Conservation (phyloP, 2,888 invertebrate genomes). For the Galerucella pusilla region DNA sequence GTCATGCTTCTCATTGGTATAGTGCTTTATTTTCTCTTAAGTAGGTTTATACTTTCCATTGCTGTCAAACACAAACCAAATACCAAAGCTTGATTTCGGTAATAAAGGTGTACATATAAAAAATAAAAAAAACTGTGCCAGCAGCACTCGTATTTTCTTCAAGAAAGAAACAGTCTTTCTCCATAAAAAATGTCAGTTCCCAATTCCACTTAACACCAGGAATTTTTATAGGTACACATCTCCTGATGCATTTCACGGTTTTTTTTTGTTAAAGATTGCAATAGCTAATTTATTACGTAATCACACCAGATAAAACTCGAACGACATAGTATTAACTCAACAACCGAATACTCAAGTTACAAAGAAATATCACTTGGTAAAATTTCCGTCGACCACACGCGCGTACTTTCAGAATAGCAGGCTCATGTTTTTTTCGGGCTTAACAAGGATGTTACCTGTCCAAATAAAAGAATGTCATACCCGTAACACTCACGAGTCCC, state of each 20-base stretch:
- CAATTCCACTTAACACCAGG: slow-evolving; percentile 6
- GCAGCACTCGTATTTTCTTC: background rate
- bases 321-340: slow-evolving; percentile 28
- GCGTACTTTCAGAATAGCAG: slow-evolving; percentile 57
- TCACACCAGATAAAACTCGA: slow-evolving; percentile 23
- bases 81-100: too few relatives aligned
- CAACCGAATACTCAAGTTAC: slow-evolving; percentile 26
- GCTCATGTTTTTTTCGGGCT: slow-evolving; percentile 53
- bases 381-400: slow-evolving; percentile 55
- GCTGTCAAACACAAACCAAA: too few relatives aligned
- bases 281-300: slow-evolving; percentile 19
- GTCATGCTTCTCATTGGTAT: too few relatives aligned
- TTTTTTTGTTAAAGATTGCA: slow-evolving; percentile 17
- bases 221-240: background rate
- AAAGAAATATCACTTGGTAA: slow-evolving; percentile 33
- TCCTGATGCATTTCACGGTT: background rate
- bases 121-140: background rate
- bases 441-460: slow-evolving; percentile 59
- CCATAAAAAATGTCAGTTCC: slow-evolving; percentile 4
- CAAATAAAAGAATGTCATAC: slow-evolving; percentile 59
- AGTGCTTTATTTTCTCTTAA: too few relatives aligned
- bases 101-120: too few relatives aligned
- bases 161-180: background rate
- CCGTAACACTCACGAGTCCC: slow-evolving; percentile 46
- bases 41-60: too few relatives aligned